Evolutionary conservation across 2,888 invertebrate genomes (phyloP).

Genomic region (Aporophyla lueneburgensis): DNA sequence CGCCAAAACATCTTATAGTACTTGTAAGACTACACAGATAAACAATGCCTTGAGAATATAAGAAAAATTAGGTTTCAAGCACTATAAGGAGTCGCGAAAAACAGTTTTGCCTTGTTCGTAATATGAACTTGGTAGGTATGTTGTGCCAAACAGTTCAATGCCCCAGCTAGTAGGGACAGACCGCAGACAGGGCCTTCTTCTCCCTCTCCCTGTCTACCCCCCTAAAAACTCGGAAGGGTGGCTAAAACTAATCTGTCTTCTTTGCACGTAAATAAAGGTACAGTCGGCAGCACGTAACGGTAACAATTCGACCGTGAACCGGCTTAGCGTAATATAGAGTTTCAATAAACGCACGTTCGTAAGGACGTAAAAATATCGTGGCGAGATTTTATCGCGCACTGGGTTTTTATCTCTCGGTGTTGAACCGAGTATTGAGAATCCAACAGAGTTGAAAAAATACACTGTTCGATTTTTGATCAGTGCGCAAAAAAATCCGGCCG

Average conservation of each 20-base stretch:
- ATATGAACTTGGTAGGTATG: not conserved
- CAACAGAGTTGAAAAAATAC: too few relatives aligned
- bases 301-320: not conserved
- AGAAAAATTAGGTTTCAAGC: not conserved
- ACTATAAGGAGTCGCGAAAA: not conserved
- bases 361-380: too few relatives aligned
- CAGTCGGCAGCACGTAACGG: not conserved
- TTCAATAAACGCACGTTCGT: not conserved
- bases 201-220: slow-evolving; percentile 38
- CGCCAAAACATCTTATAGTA: too few relatives aligned
- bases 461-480: too few relatives aligned
- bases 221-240: slow-evolving; percentile 6
- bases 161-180: slow-evolving; percentile 15
- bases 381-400: too few relatives aligned
- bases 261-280: not conserved
- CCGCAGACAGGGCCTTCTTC: slow-evolving; percentile 21
- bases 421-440: too few relatives aligned
- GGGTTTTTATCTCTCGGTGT: too few relatives aligned
- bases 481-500: too few relatives aligned
- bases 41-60: not conserved
- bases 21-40: not conserved
- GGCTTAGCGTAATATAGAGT: too few relatives aligned
- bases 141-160: slow-evolving; percentile 19
- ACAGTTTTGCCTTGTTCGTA: not conserved
- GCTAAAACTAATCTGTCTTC: slow-evolving; percentile 17